Evolutionary conservation across 2,113 vertebrate genomes (phyloP), one percentile per base, ranked within the genome.

Genomic region (Burhinus oedicnemus): DNA sequence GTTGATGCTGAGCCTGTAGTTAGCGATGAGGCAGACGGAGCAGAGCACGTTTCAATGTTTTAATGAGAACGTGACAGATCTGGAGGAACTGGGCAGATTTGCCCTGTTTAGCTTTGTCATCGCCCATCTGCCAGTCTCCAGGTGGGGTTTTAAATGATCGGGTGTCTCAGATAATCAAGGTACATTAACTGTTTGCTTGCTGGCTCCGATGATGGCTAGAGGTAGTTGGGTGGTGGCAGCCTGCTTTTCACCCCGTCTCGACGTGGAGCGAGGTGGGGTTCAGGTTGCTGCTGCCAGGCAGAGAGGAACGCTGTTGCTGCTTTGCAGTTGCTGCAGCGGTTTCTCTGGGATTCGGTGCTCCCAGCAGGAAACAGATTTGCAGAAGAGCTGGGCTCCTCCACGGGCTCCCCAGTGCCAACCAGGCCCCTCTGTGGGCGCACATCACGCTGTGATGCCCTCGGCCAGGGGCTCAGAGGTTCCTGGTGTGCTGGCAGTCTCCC

Each of bases 361-460:
- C 47, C 69, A 55, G 27, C 26, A 80, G 85, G 77, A 60, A 54
- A 6, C n/a, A 38, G 49, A 25, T 66, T 16, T 80, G 52, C 8
- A 1, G n/a, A n/a, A 9, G 64, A 84, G 69, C 60, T 34, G 44
- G 22, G 57, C 19, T 91, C 32, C 55, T 45, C 18, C 26, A 3
- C 0, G 2, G 45, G 22, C 38, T 51, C 36, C 58, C 38, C 5
- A 12, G 8, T 12, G 14, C 51, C 8, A 6, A 3, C 27, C 40
- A 23, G 60, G 29, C 61, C 68, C 4, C 11, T 30, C 49, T 18
- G 1, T 5, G 27, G 10, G 40, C 27, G 36, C 26, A 4, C 29
- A 40, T 90, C 47, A 21, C 3, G 5, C 61, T 72, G 27, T 12
- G 25, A 22, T 27, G 23, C 54, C 44, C 18, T n/a, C 44, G 64